Base-by-base conservation (phyloP, 2,888 invertebrate species). In the Diabrotica balteata region DNA sequence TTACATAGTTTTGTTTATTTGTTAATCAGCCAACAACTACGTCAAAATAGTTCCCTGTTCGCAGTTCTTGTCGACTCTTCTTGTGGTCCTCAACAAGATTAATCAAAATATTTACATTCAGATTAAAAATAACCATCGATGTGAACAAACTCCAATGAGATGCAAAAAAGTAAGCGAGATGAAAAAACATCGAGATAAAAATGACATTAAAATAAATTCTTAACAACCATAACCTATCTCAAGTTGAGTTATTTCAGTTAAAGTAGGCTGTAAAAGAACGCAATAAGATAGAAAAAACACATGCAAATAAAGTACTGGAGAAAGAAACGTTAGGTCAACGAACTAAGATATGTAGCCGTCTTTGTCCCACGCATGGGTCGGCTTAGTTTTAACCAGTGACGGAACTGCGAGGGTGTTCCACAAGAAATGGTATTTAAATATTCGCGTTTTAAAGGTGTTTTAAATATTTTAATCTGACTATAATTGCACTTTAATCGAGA, bases 261-360 rank as follows among this genome's bases (percentile, higher is more conserved):
- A 83, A 81, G 82, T 82, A 82, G 83, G 83, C 82, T 80, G 82
- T 81, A 82, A 68, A 68, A 68, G 68, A 68, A 68, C 68, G 68
- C 68, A 68, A 68, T 68, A 84, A 82, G 81, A 80, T 77, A 79
- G 78, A 83, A 84, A 83, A 83, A 83, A 83, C 80, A 80, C 84
- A 84, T 84, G 84, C 84, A 84, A 84, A 84, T 84, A 84, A 84
- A 84, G 84, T 83, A 81, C 83, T 81, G 82, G 81, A 83, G 83
- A 84, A 84, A 84, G 84, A 84, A 84, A 83, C 82, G 79, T 76
- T 79, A 78, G 84, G 84, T 84, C 84, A 84, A 82, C 81, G 84
- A 82, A 83, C 84, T 79, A 75, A 79, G 80, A 78, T 80, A 79
- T 82, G 79, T 77, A 75, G 78, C 80, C 78, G 79, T 84, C 83